Evolutionary conservation across 2,113 vertebrate genomes (phyloP).

Genomic region (Clarias gariepinus): DNA sequence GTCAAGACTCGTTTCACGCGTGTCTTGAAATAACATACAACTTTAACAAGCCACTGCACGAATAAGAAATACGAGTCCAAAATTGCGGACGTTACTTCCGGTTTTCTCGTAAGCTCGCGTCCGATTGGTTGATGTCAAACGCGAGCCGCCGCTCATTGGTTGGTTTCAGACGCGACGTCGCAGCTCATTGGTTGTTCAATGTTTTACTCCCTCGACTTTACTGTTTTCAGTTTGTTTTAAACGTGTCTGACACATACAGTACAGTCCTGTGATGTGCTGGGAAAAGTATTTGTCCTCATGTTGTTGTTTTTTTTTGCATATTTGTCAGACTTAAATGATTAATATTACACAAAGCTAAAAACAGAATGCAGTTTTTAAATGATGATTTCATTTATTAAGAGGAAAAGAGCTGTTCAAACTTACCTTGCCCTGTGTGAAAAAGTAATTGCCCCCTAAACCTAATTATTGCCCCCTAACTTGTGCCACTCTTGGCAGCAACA

Average conservation of each 20-base stretch:
- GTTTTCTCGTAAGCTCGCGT: neutral
- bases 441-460: too few species aligned
- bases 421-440: too few species aligned
- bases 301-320: too few species aligned
- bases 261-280: too few species aligned
- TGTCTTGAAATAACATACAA: neutral
- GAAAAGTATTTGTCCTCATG: too few species aligned
- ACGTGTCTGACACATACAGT: neutral
- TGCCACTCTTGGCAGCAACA: too few species aligned
- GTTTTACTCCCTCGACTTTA: neutral
- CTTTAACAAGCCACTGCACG: neutral
- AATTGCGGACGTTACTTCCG: neutral
- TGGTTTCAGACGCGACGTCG: neutral
- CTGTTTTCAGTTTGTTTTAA: neutral
- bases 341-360: too few species aligned
- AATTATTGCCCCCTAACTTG: too few species aligned
- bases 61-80: neutral
- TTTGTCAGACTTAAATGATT: too few species aligned
- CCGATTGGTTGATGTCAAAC: constrained; percentile 8
- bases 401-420: too few species aligned
- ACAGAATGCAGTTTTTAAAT: too few species aligned
- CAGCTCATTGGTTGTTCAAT: constrained; percentile 1
- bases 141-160: neutral
- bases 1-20: neutral
- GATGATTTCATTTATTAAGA: too few species aligned